Evolutionary conservation across 1,140 invertebrate genomes (phyloP).

Genomic region (Ruditapes philippinarum): DNA sequence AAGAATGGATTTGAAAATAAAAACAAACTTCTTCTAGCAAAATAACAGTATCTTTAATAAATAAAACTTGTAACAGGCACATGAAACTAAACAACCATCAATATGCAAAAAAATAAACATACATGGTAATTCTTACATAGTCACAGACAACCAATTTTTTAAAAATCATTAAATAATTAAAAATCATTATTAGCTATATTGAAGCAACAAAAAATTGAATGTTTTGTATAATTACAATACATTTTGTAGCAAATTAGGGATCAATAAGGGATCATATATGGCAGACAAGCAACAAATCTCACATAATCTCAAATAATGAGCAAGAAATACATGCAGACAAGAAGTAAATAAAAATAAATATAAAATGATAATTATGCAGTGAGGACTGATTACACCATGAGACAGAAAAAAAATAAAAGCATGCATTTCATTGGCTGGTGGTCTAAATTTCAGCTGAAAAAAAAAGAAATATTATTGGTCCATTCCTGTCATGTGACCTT

Average conservation of each 20-base stretch:
- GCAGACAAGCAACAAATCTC: conserved; percentile 49
- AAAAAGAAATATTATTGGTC: conserved; percentile 38
- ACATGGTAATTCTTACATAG: not conserved
- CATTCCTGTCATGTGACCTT: conserved; percentile 54
- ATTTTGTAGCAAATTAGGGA: conserved; percentile 34
- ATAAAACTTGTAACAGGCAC: conserved; percentile 30
- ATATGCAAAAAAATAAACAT: conserved; percentile 41
- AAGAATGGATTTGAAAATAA: not conserved
- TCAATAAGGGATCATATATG: conserved; percentile 60
- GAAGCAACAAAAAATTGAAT: not conserved
- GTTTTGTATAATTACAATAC: not conserved
- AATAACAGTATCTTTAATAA: conserved; percentile 60
- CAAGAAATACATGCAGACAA: conserved; percentile 42
- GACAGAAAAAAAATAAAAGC: conserved; percentile 28
- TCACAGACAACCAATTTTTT: not conserved
- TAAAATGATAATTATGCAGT: not conserved
- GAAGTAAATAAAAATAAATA: conserved; percentile 9
- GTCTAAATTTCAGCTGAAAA: conserved; percentile 24
- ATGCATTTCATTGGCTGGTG: conserved; percentile 58
- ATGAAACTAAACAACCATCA: conserved; percentile 36
- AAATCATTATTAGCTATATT: not conserved
- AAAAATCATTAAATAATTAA: not conserved
- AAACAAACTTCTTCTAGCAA: conserved; percentile 26
- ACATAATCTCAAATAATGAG: not conserved
- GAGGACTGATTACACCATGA: not conserved